Base-by-base conservation (phyloP, 1,140 invertebrate genomes). In the Neuroterus valhalla region DNA sequence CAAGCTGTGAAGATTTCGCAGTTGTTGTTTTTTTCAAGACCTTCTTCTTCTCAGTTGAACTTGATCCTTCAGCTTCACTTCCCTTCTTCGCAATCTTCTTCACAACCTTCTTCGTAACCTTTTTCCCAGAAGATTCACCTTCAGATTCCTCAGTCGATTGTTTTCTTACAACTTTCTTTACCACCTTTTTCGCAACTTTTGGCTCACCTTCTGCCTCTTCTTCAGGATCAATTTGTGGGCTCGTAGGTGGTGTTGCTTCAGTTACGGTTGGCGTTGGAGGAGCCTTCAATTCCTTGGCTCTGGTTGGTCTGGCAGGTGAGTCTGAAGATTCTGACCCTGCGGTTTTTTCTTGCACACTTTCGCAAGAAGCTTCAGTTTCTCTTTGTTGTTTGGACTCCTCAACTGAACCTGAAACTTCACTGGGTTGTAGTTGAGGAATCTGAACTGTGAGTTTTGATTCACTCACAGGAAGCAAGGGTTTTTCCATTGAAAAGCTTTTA, bases 101-200 rank as follows among this genome's bases (percentile, higher is more conserved):
- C 8, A 78, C 74, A 11, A 79, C 75, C 71, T 84, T 86, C 10
- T 82, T 83, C 8, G 73, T 68, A 11, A 76, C 74, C 48, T 86
- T 86, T n/a, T 81, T 78, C 2, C 66, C 46, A 10, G 78, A 68
- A 6, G 79, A 78, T 26, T 74, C 74, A 15, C 79, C 83, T 0
- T 85, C 84, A 0, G 75, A 71, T 78, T 84, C 44, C 66, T 87
- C 87, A 31, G 87, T 89, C 5, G 71, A 26, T 3, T 81, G 75
- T 26, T 89, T 89, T 46, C 87, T 89, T 1, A 83, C 77, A 17
- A 80, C 71, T 62, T 88, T 89, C 8, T 88, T 88, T 0, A 74
- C 75, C 0, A 67, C 45, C 70, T 88, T 88, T 15, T 84, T 74
- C 0, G 66, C 46, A 75, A 80, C 45, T 78, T 83, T 15, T 8